These are phyloP conservation scores for Perca flavescens DNA, from an alignment of 2,113 vertebrate species.

Conservation along the genomic window DNA sequence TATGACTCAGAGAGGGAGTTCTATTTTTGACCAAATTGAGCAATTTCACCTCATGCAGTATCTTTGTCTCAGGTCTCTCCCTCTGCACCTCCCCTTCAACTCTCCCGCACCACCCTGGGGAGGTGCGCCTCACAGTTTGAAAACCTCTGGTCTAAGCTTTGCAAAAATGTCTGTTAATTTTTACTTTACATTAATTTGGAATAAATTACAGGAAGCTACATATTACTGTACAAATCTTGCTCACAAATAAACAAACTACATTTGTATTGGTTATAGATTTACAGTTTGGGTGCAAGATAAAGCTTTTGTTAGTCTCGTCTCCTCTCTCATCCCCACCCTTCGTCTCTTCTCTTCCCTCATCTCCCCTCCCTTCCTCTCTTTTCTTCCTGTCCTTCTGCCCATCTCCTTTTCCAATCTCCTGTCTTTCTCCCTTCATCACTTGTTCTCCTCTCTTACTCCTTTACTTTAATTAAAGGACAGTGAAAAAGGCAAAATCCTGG, in stretches of 20 bases:
- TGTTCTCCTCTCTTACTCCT: conserved; percentile 35
- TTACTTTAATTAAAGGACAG: conserved; percentile 50
- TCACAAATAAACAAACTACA: not conserved
- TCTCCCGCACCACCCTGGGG: too few relatives aligned
- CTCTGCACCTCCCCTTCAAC: too few relatives aligned
- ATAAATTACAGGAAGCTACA: too few relatives aligned
- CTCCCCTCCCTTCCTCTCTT: not conserved
- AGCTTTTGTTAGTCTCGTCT: not conserved
- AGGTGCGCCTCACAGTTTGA: not conserved
- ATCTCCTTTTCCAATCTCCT: conserved; percentile 18
- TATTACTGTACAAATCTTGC: not conserved
- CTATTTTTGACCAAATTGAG: not conserved
- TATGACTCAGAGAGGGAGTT: not conserved
- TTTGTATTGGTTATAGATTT: not conserved
- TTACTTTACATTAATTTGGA: not conserved
- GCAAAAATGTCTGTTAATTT: not conserved
- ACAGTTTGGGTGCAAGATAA: not conserved
- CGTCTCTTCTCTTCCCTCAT: not conserved
- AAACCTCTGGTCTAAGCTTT: not conserved
- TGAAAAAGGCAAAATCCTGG: conserved; percentile 33
- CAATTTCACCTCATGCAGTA: not conserved
- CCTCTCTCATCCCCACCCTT: not conserved
- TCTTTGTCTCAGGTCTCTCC: not conserved
- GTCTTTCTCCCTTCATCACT: conserved; percentile 28
- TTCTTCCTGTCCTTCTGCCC: not conserved